Percentiles rank a stretch among this genome's conserved stretches.
Evolutionary conservation across 2,888 invertebrate species (phyloP).

Genomic region (Brenthis daphne): DNA sequence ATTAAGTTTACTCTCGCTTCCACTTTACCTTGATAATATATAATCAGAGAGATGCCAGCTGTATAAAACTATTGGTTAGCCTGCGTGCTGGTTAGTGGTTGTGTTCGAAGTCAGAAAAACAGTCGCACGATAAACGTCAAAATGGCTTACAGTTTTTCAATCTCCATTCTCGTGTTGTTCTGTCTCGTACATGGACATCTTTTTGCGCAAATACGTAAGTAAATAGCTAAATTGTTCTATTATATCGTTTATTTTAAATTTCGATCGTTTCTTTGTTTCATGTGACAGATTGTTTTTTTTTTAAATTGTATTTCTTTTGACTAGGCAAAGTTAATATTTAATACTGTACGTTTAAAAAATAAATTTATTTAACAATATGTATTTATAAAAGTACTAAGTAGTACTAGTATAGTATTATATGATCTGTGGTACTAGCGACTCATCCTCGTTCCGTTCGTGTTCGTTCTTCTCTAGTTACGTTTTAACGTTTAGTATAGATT

Average conservation of each 20-base stretch:
- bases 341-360: too few species aligned
- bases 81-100: slow-evolving; percentile 35
- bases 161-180: slow-evolving; percentile 47
- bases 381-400: too few species aligned
- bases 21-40: slow-evolving; percentile 43
- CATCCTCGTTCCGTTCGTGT: too few species aligned
- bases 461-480: too few species aligned
- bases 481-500: too few species aligned
- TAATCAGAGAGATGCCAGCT: slow-evolving; percentile 40
- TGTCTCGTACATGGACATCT: slow-evolving; percentile 49
- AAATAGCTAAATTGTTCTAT: slow-evolving; percentile 18
- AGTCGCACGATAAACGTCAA: slow-evolving; percentile 33
- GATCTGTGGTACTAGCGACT: too few species aligned
- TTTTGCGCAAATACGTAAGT: slow-evolving; percentile 58
- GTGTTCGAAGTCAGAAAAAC: slow-evolving; percentile 28
- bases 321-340: not conserved
- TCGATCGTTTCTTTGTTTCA: too few species aligned
- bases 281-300: not conserved
- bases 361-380: too few species aligned
- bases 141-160: slow-evolving; percentile 45
- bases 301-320: not conserved
- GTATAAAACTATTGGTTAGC: slow-evolving; percentile 46
- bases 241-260: not conserved
- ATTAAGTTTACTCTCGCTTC: slow-evolving; percentile 34
- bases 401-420: too few species aligned